phyloP scores from a whole-genome alignment of 2,797 vertebrate genomes.

The Macropus fuliginosus region DNA sequence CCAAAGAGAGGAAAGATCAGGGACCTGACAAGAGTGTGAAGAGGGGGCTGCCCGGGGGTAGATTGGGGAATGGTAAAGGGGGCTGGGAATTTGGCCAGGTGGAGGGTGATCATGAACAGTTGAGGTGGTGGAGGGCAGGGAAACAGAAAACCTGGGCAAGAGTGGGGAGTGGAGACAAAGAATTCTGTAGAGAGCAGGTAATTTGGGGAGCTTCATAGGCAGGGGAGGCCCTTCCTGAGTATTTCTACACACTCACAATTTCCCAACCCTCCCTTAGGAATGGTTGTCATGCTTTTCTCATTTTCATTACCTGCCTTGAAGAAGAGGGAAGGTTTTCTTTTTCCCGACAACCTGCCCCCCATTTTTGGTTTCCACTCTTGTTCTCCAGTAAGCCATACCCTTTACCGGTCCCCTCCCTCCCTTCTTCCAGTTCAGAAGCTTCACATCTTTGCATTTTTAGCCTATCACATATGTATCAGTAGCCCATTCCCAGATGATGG shows the following conservation, averaged over 20 bases:
- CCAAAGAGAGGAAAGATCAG: not conserved
- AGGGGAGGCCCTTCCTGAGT: not conserved
- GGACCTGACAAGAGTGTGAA: not conserved
- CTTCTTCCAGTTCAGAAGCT: not conserved
- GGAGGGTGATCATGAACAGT: not conserved
- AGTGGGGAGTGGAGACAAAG: not conserved
- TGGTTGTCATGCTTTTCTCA: not conserved
- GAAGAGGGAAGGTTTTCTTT: not conserved
- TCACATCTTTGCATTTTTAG: not conserved
- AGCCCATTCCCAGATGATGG: not conserved
- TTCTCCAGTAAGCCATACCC: not conserved
- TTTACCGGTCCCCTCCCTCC: fast-evolving
- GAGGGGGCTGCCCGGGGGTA: not conserved
- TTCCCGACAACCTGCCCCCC: fast-evolving
- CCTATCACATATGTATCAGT: not conserved
- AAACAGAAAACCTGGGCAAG: not conserved
- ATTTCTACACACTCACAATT: not conserved
- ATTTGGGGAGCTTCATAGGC: not conserved
- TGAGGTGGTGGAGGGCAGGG: not conserved
- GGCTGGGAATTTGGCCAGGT: not conserved
- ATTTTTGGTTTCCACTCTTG: not conserved
- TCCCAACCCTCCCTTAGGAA: not conserved
- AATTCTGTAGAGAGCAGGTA: not conserved
- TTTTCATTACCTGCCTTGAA: not conserved
- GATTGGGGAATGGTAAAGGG: not conserved